Conservation (phyloP, 2,888 invertebrate species). For the Thereva nobilitata region DNA sequence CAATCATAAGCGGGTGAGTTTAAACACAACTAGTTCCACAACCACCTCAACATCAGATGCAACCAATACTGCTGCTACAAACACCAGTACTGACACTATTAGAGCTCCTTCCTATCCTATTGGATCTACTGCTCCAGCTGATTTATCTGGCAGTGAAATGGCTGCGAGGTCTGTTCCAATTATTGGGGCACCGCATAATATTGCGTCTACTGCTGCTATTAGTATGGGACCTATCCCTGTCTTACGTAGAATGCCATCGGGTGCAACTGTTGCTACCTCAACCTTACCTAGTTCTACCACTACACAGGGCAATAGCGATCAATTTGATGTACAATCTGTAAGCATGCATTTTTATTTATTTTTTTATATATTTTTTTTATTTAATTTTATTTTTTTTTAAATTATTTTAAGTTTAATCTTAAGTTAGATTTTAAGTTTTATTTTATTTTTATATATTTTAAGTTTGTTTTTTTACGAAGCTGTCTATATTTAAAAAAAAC, state of each 20-base stretch:
- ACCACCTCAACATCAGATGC: constrained; percentile 45
- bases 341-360: constrained; percentile 50
- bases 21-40: constrained; percentile 42
- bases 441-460: constrained; percentile 26
- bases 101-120: constrained; percentile 50
- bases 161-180: constrained; percentile 48
- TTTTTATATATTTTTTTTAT: constrained; percentile 40
- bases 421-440: constrained; percentile 33
- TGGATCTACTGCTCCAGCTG: constrained; percentile 48
- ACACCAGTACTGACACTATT: constrained; percentile 37
- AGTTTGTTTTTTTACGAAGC: constrained; percentile 10
- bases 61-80: constrained; percentile 50
- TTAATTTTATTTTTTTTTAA: constrained; percentile 10
- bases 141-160: constrained; percentile 21
- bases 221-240: constrained; percentile 53
- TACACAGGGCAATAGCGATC: constrained; percentile 61
- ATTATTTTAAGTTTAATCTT: constrained; percentile 17
- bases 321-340: constrained; percentile 58
- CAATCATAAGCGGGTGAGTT: constrained; percentile 97
- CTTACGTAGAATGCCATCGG: constrained; percentile 60
- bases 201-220: constrained; percentile 34
- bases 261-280: constrained; percentile 60
- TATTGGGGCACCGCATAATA: constrained; percentile 44
- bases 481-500: too few relatives aligned
- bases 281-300: constrained; percentile 57